Evolutionary conservation across 2,888 invertebrate genomes (phyloP).

Genomic region (Cheilosia grossa): DNA sequence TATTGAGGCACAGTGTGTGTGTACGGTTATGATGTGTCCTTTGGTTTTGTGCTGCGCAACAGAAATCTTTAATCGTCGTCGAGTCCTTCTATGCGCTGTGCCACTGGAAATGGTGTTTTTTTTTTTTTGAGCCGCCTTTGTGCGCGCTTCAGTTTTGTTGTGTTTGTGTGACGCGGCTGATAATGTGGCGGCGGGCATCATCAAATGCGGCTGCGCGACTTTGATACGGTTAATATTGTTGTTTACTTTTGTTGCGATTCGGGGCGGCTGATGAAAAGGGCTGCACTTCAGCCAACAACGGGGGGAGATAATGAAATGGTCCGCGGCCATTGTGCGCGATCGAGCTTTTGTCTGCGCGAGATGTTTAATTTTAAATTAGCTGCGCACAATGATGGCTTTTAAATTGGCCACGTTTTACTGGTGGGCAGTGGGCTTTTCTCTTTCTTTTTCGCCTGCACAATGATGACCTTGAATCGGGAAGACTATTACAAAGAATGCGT

Average conservation of each 20-base stretch:
- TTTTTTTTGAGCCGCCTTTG: slow-evolving; percentile 1
- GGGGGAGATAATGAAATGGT: slow-evolving; percentile 66
- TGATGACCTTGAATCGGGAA: slow-evolving; percentile 45
- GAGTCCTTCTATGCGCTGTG: slow-evolving; percentile 47
- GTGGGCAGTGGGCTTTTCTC: neutral
- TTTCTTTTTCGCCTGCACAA: neutral
- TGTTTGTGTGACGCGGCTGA: slow-evolving; percentile 39
- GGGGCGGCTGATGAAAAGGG: slow-evolving; percentile 69
- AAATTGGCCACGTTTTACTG: slow-evolving; percentile 55
- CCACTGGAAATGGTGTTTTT: slow-evolving; percentile 29
- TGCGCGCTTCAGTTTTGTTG: slow-evolving; percentile 51
- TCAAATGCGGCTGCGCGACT: slow-evolving; percentile 69
- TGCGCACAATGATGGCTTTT: slow-evolving; percentile 52
- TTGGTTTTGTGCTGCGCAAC: slow-evolving; percentile 19
- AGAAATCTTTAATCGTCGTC: slow-evolving; percentile 44
- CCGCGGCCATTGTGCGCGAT: slow-evolving; percentile 49
- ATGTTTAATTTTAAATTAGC: slow-evolving; percentile 72
- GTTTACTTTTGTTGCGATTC: slow-evolving; percentile 73
- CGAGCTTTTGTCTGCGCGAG: slow-evolving; percentile 39
- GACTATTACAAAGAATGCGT: no score
- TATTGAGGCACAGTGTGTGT: neutral
- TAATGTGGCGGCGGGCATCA: slow-evolving; percentile 62
- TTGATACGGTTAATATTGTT: slow-evolving; percentile 74
- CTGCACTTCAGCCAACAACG: slow-evolving; percentile 65
- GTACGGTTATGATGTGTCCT: slow-evolving; percentile 37